Evolutionary conservation across 2,888 invertebrate species (phyloP), one percentile per base, ranked within the genome.

Genomic region (Ptychoptera albimana): DNA sequence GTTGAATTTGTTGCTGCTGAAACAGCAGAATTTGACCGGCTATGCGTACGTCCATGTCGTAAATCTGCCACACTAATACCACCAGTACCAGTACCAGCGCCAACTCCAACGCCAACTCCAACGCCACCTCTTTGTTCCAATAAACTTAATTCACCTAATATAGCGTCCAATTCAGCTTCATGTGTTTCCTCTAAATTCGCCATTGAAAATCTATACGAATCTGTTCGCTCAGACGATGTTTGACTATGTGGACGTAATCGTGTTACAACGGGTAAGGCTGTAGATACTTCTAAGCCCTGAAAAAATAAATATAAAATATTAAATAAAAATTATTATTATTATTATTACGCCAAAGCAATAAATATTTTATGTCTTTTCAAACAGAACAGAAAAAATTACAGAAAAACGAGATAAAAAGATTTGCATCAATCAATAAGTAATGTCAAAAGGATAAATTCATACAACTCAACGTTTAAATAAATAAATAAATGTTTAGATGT

Each of bases 141-240:
- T 43, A 93, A 89, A 64, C 89, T 91, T 44, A 97, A 73, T 63
- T 97, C 96, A 35, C 92, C 93, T 48, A 97, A 74, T 55, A 97
- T 93, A 46, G 93, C 93, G 65, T 97, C 96, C 62, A 97, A 72
- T 68, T 97, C 96, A 42, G 92, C 87, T 67, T 96, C 94, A 61
- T 91, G 91, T 15, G 89, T 87, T 66, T 94, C 94, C 70, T 93
- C 91, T 44, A 93, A 74, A 66, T 92, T 93, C 42, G 92, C 92
- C 89, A 92, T 91, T 43, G 91, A 92, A 67, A 92, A 92, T 56
- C 93, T 75, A 67, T 91, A 87, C 48, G 85, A 81, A 68, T 89
- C 89, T 56, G 88, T 87, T 51, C 87, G 67, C 46, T 54, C 52
- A 12, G 52, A 49, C 15, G 51, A 50, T 46, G 49, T 44, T 48